phyloP scores from a whole-genome alignment of 2,797 vertebrate genomes.

The Hybognathus amarus region DNA sequence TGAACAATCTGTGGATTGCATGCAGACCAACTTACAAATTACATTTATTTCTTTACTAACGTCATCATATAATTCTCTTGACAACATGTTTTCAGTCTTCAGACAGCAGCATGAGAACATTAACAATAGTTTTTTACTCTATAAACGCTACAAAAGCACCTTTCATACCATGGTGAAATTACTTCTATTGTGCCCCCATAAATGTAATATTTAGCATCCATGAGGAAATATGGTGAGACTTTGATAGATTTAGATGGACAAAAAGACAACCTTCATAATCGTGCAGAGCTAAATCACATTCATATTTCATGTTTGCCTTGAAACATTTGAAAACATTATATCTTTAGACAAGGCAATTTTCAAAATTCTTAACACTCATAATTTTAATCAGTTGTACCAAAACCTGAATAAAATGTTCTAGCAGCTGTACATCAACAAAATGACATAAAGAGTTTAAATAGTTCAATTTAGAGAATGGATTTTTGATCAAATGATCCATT shows the following conservation, averaged over 20 bases:
- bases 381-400: neutral
- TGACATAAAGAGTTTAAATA: neutral
- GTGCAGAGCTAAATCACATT: slow-evolving; percentile 70
- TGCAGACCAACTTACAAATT: neutral
- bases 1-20: neutral
- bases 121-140: neutral
- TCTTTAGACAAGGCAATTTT: neutral
- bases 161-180: neutral
- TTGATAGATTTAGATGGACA: slow-evolving; percentile 74
- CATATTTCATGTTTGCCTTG: slow-evolving; percentile 64
- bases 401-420: neutral
- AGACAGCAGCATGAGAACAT: neutral
- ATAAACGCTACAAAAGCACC: neutral
- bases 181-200: neutral
- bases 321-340: neutral
- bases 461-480: neutral
- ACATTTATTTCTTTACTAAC: neutral
- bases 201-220: slow-evolving; percentile 60
- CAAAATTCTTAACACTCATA: neutral
- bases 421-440: neutral
- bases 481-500: no score
- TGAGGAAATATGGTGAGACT: slow-evolving; percentile 68
- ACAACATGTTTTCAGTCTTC: neutral
- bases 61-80: neutral
- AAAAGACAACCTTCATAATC: slow-evolving; percentile 75